These are phyloP conservation scores for Cyprinodon diabolis DNA, from an alignment of 2,797 vertebrate species.

Conservation along the genomic window DNA sequence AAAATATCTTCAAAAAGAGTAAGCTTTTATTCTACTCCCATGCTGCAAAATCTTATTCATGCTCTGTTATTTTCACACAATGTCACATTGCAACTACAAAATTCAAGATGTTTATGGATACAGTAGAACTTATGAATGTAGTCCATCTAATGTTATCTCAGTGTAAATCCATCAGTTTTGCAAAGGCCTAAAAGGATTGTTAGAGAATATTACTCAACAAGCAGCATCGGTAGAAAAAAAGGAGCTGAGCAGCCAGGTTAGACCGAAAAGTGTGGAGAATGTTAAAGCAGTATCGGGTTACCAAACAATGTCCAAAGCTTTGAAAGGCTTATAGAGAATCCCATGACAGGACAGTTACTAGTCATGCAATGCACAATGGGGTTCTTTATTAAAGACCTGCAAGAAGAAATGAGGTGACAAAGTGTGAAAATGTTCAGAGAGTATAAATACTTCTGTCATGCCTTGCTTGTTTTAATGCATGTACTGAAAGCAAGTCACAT, in stretches of 20 bases:
- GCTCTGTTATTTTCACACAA: not conserved
- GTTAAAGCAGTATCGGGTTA: not conserved
- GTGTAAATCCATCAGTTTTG: not conserved
- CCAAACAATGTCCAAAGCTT: not conserved
- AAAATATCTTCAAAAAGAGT: conserved; percentile 87
- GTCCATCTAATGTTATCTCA: not conserved
- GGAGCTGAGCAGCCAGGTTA: too few species aligned
- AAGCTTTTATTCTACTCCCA: conserved; percentile 30
- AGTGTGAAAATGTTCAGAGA: not conserved
- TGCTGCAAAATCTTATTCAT: not conserved
- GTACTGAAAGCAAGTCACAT: conserved; percentile 1
- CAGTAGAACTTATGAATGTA: not conserved
- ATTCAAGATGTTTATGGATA: not conserved
- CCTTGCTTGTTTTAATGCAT: not conserved
- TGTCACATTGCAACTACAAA: not conserved
- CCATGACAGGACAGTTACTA: too few species aligned
- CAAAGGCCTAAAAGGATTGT: not conserved
- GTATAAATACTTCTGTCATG: not conserved
- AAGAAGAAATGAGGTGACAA: not conserved
- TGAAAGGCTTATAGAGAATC: too few species aligned
- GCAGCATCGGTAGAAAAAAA: not conserved
- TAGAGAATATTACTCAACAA: not conserved
- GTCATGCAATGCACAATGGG: too few species aligned
- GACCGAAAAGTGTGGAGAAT: not conserved
- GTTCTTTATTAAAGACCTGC: too few species aligned